Percentiles rank a stretch among this genome's conserved stretches.
These are phyloP conservation scores for Promerops cafer DNA, from an alignment of 2,113 vertebrate species.

Conservation along the genomic window DNA sequence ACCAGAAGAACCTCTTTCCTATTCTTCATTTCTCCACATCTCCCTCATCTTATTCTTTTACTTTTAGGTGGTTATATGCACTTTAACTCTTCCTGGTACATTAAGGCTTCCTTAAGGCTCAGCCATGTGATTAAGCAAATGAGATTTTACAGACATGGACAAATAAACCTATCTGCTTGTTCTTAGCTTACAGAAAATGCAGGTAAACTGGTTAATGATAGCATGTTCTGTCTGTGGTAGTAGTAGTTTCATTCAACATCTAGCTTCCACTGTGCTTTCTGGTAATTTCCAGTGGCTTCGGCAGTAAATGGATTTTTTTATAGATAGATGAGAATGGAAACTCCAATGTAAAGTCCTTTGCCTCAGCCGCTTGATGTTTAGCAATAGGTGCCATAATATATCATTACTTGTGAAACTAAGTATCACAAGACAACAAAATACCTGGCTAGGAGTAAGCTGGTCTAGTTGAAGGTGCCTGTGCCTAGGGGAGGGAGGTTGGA, in stretches of 20 bases:
- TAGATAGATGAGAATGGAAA: background rate
- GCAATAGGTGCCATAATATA: background rate
- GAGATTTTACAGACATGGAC: background rate
- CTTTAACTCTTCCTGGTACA: background rate
- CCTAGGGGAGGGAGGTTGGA: background rate
- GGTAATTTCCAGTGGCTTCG: background rate
- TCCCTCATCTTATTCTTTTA: background rate
- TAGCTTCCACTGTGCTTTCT: background rate
- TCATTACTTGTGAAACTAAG: background rate
- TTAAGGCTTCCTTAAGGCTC: background rate
- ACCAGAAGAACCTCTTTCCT: background rate
- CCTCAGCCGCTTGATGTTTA: background rate
- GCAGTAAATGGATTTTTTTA: background rate
- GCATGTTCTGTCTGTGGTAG: background rate
- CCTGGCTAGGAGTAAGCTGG: background rate
- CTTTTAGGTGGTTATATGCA: background rate
- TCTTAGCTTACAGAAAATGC: background rate
- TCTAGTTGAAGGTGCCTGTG: accelerated
- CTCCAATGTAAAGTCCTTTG: background rate
- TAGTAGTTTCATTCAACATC: background rate
- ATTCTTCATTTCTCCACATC: background rate
- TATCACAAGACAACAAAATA: background rate
- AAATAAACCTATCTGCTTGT: background rate
- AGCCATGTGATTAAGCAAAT: background rate
- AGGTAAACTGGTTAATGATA: background rate